Base-by-base conservation (phyloP, 2,797 vertebrate species). In the Sardinella longiceps region DNA sequence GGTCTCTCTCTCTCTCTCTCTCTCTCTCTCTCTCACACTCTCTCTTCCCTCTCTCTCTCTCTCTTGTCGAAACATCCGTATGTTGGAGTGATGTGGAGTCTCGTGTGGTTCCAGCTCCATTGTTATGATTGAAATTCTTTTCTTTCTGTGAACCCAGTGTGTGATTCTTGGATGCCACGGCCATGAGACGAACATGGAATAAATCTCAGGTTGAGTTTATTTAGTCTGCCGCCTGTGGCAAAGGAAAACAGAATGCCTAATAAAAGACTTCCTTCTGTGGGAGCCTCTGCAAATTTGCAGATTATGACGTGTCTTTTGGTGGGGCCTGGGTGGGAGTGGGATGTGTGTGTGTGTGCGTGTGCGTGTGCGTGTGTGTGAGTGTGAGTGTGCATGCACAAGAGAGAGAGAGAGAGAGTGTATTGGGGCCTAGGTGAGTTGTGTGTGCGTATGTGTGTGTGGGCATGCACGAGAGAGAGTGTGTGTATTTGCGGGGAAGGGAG, bases 101-200 rank as follows among this genome's bases (percentile, higher is more conserved):
- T 87, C 83, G 80, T 58, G 84, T 63, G 74, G 60, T 86, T 30
- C 81, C 84, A 56, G 39, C 87, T 43, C 70, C 93, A 87, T 95
- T 97, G 96, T 96, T 96, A 96, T 96, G 93, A 94, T 97, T 95
- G 92, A 95, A 95, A 96, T 96, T 96, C 95, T 95, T 95, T 94
- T 94, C 90, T 94, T 93, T 91, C 91, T 92, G 93, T 95, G 91
- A 94, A 90, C 94, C 89, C 84, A 91, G 93, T 89, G 92, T 96
- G 96, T 96, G 90, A 95, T 96, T 95, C 93, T 97, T 97, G 96
- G 95, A 97, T 93, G 88, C 90, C 85, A 89, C 90, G 46, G 43
- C 74, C 6, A 81, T 43, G 81, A 91, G 88, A 90, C 93, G 91
- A 94, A 93, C 93, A 84, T 89, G 84, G 91, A 92, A 94, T 91